Conservation (phyloP, 2,888 invertebrate species). For the Tillus elongatus region DNA sequence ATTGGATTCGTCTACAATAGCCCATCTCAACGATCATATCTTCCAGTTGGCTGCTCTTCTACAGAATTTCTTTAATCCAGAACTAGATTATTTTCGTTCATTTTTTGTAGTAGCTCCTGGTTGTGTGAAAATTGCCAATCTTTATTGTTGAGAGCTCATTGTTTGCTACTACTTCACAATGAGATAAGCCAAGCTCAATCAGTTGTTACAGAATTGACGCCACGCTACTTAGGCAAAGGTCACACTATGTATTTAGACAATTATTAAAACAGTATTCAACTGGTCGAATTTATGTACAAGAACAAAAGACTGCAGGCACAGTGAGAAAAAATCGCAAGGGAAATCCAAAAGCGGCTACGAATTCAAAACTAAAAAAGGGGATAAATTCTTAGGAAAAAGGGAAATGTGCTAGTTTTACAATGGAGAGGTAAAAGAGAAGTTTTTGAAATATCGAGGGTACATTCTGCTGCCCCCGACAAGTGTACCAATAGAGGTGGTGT, state of each 20-base stretch:
- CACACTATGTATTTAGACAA: too few relatives aligned
- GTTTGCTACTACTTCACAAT: too few relatives aligned
- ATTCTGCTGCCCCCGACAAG: background rate
- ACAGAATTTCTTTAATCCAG: too few relatives aligned
- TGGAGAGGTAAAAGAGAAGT: conserved; percentile 4
- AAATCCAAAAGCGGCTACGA: background rate
- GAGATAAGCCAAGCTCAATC: too few relatives aligned
- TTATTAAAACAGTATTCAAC: conserved; percentile 9
- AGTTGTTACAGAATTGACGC: too few relatives aligned
- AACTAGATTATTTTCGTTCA: too few relatives aligned
- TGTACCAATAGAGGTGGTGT: background rate
- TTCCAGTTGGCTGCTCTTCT: too few relatives aligned
- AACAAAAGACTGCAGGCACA: background rate
- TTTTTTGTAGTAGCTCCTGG: too few relatives aligned
- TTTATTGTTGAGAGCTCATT: too few relatives aligned
- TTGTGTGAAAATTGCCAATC: too few relatives aligned
- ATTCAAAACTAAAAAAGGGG: conserved; percentile 7
- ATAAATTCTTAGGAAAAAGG: conserved; percentile 4
- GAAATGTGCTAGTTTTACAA: too few relatives aligned
- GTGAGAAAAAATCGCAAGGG: conserved; percentile 1
- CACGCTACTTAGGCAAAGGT: too few relatives aligned
- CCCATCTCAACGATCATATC: background rate
- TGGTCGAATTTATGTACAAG: conserved; percentile 7
- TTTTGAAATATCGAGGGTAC: background rate
- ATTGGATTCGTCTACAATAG: background rate